A percentile compares a stretch with the other conserved stretches of the same genome.
These are phyloP conservation scores for Phymanthus crucifer DNA, from an alignment of 92 coral and sea anemone genomes.

Conservation along the genomic window DNA sequence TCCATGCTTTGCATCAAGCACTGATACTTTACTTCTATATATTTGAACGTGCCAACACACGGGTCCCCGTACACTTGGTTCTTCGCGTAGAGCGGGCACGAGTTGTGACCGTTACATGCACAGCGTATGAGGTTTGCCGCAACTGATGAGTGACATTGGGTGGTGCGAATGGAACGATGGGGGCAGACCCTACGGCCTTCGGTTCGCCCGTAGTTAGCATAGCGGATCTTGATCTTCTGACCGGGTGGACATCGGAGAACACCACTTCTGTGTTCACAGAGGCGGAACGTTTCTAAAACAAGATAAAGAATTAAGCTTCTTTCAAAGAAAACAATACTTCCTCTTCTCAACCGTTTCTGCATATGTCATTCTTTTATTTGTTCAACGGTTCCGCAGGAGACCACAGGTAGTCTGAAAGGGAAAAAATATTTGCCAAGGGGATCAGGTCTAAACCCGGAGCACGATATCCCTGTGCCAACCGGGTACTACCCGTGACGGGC, in stretches of 20 bases:
- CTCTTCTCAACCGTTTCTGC: too few relatives aligned
- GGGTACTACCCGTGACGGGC: too few relatives aligned
- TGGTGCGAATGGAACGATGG: constrained; percentile 34
- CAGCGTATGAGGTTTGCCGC: constrained; percentile 43
- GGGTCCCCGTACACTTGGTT: constrained; percentile 59
- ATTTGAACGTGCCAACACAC: constrained; percentile 45
- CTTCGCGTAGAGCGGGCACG: constrained; percentile 48
- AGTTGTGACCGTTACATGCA: constrained; percentile 49
- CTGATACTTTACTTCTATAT: constrained; percentile 44
- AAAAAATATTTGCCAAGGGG: too few relatives aligned
- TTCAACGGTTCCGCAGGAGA: too few relatives aligned
- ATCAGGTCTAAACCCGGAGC: too few relatives aligned
- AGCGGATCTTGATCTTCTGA: constrained; percentile 33
- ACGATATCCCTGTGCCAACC: not conserved
- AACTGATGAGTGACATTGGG: constrained; percentile 35
- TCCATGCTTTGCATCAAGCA: not conserved
- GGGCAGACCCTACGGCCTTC: constrained; percentile 41
- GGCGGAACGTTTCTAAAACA: constrained; percentile 10
- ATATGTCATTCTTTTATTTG: too few relatives aligned
- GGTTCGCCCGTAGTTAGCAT: constrained; percentile 54
- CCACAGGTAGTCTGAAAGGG: too few relatives aligned
- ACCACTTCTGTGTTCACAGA: constrained; percentile 37
- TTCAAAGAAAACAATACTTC: not conserved
- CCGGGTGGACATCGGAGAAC: constrained; percentile 36
- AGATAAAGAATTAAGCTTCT: not conserved